Conservation (phyloP, 2,888 invertebrate species). For the Anthophora plumipes region DNA sequence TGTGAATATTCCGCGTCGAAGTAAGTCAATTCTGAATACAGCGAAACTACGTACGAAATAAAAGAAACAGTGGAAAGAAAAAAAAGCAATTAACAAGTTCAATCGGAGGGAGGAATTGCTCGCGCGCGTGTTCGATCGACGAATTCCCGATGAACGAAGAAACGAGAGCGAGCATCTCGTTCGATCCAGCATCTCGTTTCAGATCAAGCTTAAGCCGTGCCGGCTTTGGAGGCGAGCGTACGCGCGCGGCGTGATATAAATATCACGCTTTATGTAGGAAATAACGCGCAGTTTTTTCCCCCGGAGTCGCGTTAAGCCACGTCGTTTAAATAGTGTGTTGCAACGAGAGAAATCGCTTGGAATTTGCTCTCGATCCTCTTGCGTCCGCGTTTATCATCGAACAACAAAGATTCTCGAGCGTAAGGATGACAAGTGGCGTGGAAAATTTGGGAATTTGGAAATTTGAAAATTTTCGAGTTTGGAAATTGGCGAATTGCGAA, state of each 20-base stretch:
- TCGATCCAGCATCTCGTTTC: constrained; percentile 39
- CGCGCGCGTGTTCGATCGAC: neutral
- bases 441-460: too few species aligned
- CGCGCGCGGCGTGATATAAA: constrained; percentile 44
- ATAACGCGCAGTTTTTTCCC: constrained; percentile 46
- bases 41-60: neutral
- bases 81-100: too few species aligned
- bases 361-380: constrained; percentile 10
- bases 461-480: neutral
- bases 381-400: neutral
- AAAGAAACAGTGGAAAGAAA: neutral
- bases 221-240: constrained; percentile 48
- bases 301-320: constrained; percentile 23
- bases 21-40: too few species aligned
- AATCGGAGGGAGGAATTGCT: neutral
- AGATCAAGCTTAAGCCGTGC: constrained; percentile 45
- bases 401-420: neutral
- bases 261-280: constrained; percentile 53
- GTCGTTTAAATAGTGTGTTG: constrained; percentile 27
- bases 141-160: neutral
- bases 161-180: constrained; percentile 22
- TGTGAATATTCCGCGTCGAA: too few species aligned
- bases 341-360: constrained; percentile 30
- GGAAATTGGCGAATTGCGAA: neutral
- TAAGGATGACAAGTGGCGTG: neutral